Percentiles rank a stretch among this genome's conserved stretches.
phyloP scores from a whole-genome alignment of 2,113 vertebrate species.

The Poecilia latipinna region DNA sequence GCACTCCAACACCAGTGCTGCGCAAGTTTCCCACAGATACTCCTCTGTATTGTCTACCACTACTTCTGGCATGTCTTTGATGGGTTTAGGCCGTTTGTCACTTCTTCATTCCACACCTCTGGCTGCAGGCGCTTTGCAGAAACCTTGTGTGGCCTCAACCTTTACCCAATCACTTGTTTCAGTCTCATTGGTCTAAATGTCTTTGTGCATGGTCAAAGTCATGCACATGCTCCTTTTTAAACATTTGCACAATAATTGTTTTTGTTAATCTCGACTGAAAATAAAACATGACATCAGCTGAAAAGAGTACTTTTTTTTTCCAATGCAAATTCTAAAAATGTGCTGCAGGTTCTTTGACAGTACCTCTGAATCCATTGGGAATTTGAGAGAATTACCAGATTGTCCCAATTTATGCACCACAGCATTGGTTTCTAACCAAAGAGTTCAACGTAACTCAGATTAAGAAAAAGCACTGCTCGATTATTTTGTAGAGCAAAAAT shows the following conservation, averaged over 20 bases:
- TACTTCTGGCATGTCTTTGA: conserved; percentile 20
- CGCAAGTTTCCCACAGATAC: conserved; percentile 56
- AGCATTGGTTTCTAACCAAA: not conserved
- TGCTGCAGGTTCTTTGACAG: no score
- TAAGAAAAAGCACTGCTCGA: not conserved
- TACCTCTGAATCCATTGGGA: not conserved
- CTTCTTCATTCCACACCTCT: conserved; percentile 18
- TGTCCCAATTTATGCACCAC: not conserved
- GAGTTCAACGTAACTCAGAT: not conserved
- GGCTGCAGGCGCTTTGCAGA: conserved; percentile 23
- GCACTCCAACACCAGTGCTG: conserved; percentile 3
- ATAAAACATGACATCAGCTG: no score
- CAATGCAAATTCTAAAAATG: no score
- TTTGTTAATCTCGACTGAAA: no score
- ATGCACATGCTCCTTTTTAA: not conserved
- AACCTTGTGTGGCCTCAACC: conserved; percentile 2
- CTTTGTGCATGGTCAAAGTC: not conserved
- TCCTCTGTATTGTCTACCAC: conserved; percentile 13
- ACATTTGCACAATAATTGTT: not conserved
- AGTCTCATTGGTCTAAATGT: not conserved
- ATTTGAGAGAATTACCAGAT: not conserved
- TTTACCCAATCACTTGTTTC: not conserved
- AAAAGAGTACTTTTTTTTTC: no score
- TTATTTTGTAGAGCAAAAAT: not conserved
- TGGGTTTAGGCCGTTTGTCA: conserved; percentile 11